Percentiles rank a stretch among this genome's conserved stretches.
These are phyloP conservation scores for Harpalus rubripes DNA, from an alignment of 2,888 invertebrate species.

Conservation along the genomic window DNA sequence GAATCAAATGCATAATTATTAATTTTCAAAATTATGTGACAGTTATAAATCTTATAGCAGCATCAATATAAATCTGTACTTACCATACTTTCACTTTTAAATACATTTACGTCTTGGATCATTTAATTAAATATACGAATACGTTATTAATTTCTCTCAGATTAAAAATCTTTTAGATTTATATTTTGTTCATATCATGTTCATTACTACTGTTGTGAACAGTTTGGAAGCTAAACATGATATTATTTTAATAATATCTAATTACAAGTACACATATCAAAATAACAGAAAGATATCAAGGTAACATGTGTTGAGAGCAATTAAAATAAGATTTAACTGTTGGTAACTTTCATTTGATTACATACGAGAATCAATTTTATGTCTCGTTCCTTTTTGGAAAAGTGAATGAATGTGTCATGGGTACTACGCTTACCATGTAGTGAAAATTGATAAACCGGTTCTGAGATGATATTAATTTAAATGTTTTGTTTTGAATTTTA, in stretches of 20 bases:
- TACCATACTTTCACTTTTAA: slow-evolving; percentile 7
- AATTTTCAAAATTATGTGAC: not conserved
- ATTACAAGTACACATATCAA: slow-evolving; percentile 8
- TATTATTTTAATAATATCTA: slow-evolving; percentile 8
- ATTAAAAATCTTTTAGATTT: not conserved
- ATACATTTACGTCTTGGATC: not conserved
- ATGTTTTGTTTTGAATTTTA: slow-evolving; percentile 7
- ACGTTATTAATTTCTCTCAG: not conserved
- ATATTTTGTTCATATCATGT: not conserved
- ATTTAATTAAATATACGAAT: not conserved
- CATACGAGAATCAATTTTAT: slow-evolving; percentile 20
- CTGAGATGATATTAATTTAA: not conserved
- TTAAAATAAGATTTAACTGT: not conserved
- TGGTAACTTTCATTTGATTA: slow-evolving; percentile 23
- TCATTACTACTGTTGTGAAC: slow-evolving; percentile 6
- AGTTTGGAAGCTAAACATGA: slow-evolving; percentile 21
- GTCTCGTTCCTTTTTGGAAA: slow-evolving; percentile 10
- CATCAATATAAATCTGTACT: not conserved
- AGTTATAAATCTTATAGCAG: not conserved
- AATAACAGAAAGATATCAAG: slow-evolving; percentile 23
- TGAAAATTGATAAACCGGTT: slow-evolving; percentile 35
- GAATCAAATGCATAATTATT: not conserved
- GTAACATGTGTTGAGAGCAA: slow-evolving; percentile 8
- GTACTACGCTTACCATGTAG: not conserved
- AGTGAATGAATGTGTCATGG: slow-evolving; percentile 17